Percentiles rank a stretch among this genome's conserved stretches.
These are phyloP conservation scores for Eudasyphora cyanicolor DNA, from an alignment of 2,888 invertebrate species.

Conservation along the genomic window DNA sequence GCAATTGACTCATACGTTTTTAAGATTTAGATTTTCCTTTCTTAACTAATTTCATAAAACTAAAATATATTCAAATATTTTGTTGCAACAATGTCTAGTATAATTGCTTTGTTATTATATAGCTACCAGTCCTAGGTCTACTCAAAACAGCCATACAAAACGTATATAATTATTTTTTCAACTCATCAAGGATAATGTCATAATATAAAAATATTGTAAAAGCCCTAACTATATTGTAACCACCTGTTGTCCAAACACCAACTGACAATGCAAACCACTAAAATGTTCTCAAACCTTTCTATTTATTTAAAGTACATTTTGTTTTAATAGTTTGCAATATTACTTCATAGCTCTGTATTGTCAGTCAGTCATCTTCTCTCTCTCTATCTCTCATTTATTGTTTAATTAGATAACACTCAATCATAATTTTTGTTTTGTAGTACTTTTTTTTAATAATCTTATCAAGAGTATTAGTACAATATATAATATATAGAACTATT, in stretches of 20 bases:
- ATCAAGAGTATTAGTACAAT: not conserved
- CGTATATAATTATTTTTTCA: too few species aligned
- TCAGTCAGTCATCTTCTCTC: not conserved
- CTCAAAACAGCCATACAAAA: too few species aligned
- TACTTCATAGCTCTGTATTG: not conserved
- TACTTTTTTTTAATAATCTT: slow-evolving; percentile 28
- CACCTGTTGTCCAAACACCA: not conserved
- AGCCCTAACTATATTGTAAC: too few species aligned
- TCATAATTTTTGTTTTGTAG: not conserved
- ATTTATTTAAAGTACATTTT: not conserved
- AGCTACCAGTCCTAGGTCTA: too few species aligned
- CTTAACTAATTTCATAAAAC: too few species aligned
- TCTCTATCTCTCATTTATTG: not conserved
- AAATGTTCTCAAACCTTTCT: not conserved
- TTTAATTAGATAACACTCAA: slow-evolving; percentile 18
- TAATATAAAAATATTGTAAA: too few species aligned
- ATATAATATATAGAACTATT: not conserved
- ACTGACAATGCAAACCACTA: not conserved
- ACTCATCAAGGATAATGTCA: too few species aligned
- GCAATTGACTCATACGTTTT: too few species aligned
- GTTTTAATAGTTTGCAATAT: not conserved
- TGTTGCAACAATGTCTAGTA: too few species aligned
- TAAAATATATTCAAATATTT: too few species aligned
- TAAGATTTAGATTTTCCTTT: too few species aligned
- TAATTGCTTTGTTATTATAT: too few species aligned